Conservation (phyloP, 1,140 invertebrate genomes). For the Pogonomyrmex barbatus region DNA sequence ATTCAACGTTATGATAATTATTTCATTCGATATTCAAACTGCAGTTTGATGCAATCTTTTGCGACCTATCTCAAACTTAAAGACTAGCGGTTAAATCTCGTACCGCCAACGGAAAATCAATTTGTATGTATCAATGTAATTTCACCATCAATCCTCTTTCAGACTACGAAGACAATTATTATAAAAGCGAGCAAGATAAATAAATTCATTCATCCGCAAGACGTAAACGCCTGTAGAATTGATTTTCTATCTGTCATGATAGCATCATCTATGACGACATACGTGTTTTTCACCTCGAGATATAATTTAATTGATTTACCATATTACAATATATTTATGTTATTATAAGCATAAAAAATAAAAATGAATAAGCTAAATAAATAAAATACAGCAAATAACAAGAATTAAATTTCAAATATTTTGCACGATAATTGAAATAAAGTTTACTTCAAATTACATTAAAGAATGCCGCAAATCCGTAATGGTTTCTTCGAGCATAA, state of each 20-base stretch:
- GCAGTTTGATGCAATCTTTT: background rate
- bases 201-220: constrained; percentile 47
- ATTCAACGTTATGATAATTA: background rate
- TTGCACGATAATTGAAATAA: background rate
- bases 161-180: constrained; percentile 1
- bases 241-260: constrained; percentile 73
- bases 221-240: constrained; percentile 62
- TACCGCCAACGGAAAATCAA: constrained; percentile 40
- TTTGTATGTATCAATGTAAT: constrained; percentile 50
- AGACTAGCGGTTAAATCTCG: background rate
- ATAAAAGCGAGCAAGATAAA: constrained; percentile 53
- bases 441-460: constrained; percentile 7
- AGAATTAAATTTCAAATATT: background rate
- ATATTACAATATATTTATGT: background rate
- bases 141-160: background rate
- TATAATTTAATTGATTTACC: no score
- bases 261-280: constrained; percentile 1
- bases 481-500: background rate
- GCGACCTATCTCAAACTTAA: background rate
- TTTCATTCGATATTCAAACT: background rate
- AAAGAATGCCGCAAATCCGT: background rate
- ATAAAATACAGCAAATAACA: background rate
- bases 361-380: background rate
- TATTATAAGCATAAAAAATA: background rate
- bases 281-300: background rate